Evolutionary conservation across 2,797 vertebrate genomes (phyloP), one percentile per base, ranked within the genome.

Genomic region (Myotis vivesi): DNA sequence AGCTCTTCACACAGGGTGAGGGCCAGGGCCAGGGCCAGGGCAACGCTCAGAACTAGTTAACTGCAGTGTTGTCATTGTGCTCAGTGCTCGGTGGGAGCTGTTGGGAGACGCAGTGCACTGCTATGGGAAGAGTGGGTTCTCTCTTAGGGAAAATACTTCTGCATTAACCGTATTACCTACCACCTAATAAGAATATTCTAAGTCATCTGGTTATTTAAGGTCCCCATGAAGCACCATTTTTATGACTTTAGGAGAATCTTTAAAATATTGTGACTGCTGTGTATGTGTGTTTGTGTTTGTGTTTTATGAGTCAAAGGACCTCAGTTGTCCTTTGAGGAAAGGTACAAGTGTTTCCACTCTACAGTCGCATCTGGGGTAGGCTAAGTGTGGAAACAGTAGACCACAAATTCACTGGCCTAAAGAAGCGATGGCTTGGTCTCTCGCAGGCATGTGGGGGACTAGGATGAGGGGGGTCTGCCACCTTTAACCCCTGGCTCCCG

Each of bases 1-100:
- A 30, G 51, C 68, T 10, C 23, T 20, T 8, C 28, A 23, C 69
- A 44, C 4, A 12, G 5, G 36, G 41, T 23, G 2, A 4, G 0
- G 0, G 68, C 7, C 5, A 0, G 0, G 36, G 41, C 30, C 2
- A 4, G 0, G 0, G 68, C 7, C 5, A 0, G 0, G 0, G 68
- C 9, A 5, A 12, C 46, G 2, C 28, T 36, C 53, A 3, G 73
- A 30, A 2, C 22, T 3, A 1, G 41, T 28, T 6, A 28, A 16
- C 13, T 6, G 38, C 46, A 22, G 1, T 11, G 1, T 13, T 36
- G 36, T 38, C 59, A 4, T 36, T 7, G 4, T 25, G 13, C 41
- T 38, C 6, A 9, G 4, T 5, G 1, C 38, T 57, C 23, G 2
- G 6, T 7, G 5, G 59, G 19, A 62, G n/a, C 64, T 33, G 36